Evolutionary conservation across 2,888 invertebrate genomes (phyloP), one percentile per base, ranked within the genome.

Genomic region (Andrena flavipes): DNA sequence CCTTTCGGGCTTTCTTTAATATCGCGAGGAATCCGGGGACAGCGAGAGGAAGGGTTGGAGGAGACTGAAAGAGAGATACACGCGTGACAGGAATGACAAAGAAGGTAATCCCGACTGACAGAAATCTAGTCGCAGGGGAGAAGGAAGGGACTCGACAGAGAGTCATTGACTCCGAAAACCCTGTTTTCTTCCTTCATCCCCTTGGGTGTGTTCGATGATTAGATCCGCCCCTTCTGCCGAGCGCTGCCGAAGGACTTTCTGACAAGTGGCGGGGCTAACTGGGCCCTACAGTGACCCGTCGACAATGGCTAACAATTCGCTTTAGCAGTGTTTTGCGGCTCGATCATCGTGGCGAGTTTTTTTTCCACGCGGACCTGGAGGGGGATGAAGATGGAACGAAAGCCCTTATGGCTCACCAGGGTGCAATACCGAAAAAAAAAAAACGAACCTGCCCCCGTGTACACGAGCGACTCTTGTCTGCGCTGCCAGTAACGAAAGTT

Each of bases 71-170:
- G 82, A 85, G 85, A 88, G 90, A 90, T 89, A 90, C 90, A 89
- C 91, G 59, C 70, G 92, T 92, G 92, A 92, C 92, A 89, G 88
- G 92, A 91, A 92, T 92, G 90, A 91, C 90, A 90, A 92, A 90
- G 90, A 89, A 89, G 88, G 87, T 91, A 91, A 92, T 92, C 91
- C 91, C 84, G 83, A 56, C 78, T 87, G 88, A 87, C 86, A 84
- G 86, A 86, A 86, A 86, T 85, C 71, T 80, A 73, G 89, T 89
- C 88, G 79, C 89, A 74, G 70, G 89, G 88, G 88, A 88, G 74
- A 75, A 33, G 20, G 69, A 48, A 73, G 70, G 71, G 82, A 84
- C 72, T 69, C 82, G 87, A 88, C 84, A 79, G 87, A 86, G 86
- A 89, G 87, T 87, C 91, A 91, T 91, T 90, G 91, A 91, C 91